Evolutionary conservation across 2,888 invertebrate genomes (phyloP), one percentile per base, ranked within the genome.

Genomic region (Himalopsyche anomala): DNA sequence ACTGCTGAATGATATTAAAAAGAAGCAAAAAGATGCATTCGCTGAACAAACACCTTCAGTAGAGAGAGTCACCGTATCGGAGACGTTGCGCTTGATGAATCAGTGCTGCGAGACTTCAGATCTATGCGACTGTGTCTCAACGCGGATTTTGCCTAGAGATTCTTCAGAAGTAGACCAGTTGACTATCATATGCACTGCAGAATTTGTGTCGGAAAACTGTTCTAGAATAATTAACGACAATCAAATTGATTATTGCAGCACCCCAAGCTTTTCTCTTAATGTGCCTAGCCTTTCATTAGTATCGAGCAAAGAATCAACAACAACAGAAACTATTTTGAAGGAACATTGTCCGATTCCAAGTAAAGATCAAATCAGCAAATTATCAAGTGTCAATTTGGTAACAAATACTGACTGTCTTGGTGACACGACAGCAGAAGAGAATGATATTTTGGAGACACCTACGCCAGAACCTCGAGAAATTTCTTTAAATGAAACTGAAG

Each of bases 41-140:
- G 12, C 38, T 5, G 74, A 74, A 12, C 28, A 12, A 38, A 28
- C 36, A 4, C 74, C 74, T 36, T 74, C 38, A 5, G 36, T 38
- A 5, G 74, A 38, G 12, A 74, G 38, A 38, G 74, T 74, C 36
- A 74, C 74, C 4, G n/a, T 38, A 6, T 74, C 74, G 38, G 74
- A 74, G 74, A 38, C 74, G 15, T 36, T 74, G 11, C 74, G 74
- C 38, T 74, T 74, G 74, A 74, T 74, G 74, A 15, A 38, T 6
- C 38, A 36, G 3, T 74, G 74, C 5, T 74, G 74, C 36, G 28
- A 28, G 12, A 36, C 28, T 28, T 28, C 74, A 74, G 74, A 74
- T 19, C 36, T 74, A 5, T 74, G 74, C 36, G 36, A 28, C 5
- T 74, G 74, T 19, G 74, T 74, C 6, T 15, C 19, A 12, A 74